Evolutionary conservation across 2,888 invertebrate genomes (phyloP).

Genomic region (Philhelius pedissequus): DNA sequence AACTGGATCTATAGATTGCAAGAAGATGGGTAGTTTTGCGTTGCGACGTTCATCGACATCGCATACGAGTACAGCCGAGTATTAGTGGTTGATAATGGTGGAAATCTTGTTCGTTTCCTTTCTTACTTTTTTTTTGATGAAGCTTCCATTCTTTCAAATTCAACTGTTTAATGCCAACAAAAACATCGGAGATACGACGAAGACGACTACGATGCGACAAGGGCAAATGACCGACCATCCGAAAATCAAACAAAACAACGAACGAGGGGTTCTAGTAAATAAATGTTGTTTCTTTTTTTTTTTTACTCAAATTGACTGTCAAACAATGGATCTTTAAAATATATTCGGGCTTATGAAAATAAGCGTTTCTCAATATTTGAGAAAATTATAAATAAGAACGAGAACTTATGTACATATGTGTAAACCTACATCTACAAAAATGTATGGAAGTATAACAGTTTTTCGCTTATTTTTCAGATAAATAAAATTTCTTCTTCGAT

Average conservation of each 20-base stretch:
- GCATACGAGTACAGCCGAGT: too few species aligned
- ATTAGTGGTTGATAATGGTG: not conserved
- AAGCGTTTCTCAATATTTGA: not conserved
- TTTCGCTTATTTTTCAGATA: too few species aligned
- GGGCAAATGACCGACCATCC: not conserved
- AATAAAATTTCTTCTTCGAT: too few species aligned
- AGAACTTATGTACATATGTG: not conserved
- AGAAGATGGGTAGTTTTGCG: constrained; percentile 15
- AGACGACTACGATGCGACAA: not conserved
- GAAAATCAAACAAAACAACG: constrained; percentile 13
- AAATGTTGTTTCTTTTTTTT: not conserved
- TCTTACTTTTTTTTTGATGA: not conserved
- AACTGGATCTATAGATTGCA: constrained; percentile 32
- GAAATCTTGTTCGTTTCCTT: constrained; percentile 34
- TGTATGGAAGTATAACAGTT: too few species aligned
- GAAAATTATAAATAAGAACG: not conserved
- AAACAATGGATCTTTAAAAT: constrained; percentile 18
- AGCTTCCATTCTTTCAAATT: constrained; percentile 1
- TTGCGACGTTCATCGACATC: not conserved
- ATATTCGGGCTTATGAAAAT: not conserved
- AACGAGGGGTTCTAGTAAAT: not conserved
- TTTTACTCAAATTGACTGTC: constrained; percentile 33
- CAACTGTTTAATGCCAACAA: not conserved
- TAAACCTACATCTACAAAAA: too few species aligned
- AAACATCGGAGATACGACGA: constrained; percentile 11